phyloP scores from a whole-genome alignment of 2,797 vertebrate species.

The Pachyuromys duprasi region DNA sequence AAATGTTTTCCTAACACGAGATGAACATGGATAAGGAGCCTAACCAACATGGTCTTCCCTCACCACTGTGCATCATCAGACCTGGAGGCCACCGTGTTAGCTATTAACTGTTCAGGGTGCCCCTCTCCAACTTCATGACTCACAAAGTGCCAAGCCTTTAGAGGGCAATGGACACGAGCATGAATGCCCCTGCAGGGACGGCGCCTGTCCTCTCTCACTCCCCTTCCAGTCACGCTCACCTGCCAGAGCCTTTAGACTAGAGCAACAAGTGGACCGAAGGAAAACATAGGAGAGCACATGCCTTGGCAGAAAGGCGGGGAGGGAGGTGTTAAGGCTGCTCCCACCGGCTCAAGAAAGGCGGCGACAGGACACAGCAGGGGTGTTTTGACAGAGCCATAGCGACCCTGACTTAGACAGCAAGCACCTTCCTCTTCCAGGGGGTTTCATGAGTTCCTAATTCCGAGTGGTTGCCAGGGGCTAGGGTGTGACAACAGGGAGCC shows the following conservation, averaged over 20 bases:
- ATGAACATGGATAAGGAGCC: background rate
- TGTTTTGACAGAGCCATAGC: background rate
- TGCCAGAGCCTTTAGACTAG: background rate
- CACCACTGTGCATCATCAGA: rapidly evolving
- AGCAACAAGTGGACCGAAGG: background rate
- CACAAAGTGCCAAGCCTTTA: background rate
- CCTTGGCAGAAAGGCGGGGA: background rate
- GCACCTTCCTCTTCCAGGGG: background rate
- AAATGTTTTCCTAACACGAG: background rate
- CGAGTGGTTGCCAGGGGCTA: background rate
- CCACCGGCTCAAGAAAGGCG: background rate
- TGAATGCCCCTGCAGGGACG: background rate
- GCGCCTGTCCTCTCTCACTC: background rate
- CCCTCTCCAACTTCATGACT: background rate
- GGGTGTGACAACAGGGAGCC: too few species aligned
- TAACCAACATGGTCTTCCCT: background rate
- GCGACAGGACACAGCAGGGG: background rate
- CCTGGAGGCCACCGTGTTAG: background rate
- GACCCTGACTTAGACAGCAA: background rate
- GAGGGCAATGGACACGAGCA: background rate
- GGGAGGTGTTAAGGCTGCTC: background rate
- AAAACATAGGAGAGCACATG: too few species aligned
- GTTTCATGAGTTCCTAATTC: background rate
- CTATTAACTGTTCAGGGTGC: background rate
- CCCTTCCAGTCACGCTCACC: background rate